Conservation (phyloP, 2,888 invertebrate species). For the Iphiclides podalirius region DNA sequence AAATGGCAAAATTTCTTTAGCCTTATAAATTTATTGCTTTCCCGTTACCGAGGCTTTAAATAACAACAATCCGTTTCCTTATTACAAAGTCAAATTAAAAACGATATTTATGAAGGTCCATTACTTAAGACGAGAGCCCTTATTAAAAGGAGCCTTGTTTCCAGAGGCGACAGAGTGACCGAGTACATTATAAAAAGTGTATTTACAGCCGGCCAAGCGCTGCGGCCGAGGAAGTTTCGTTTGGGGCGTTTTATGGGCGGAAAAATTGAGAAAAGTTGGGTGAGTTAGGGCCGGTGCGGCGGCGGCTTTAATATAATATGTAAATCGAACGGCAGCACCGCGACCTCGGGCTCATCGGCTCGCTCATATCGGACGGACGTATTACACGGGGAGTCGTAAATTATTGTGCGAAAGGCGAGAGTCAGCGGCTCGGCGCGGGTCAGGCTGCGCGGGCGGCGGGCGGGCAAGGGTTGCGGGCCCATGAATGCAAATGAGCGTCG, state of each 20-base stretch:
- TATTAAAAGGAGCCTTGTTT: conserved; percentile 63
- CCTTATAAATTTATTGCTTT: conserved; percentile 5
- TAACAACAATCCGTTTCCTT: conserved; percentile 2
- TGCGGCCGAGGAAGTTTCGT: conserved; percentile 67
- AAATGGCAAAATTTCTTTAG: not conserved
- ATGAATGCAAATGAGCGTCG: conserved; percentile 81
- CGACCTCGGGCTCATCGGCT: conserved; percentile 65
- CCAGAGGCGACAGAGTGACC: conserved; percentile 63
- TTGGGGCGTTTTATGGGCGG: conserved; percentile 76
- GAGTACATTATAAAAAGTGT: conserved; percentile 77
- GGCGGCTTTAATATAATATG: conserved; percentile 79
- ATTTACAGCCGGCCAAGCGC: conserved; percentile 77
- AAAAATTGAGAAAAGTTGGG: conserved; percentile 79
- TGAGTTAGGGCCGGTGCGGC: conserved; percentile 75
- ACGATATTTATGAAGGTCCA: conserved; percentile 34
- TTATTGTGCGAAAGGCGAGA: conserved; percentile 72
- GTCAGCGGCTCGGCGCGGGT: conserved; percentile 51
- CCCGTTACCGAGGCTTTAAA: not conserved
- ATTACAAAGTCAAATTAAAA: conserved; percentile 19
- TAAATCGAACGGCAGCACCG: conserved; percentile 72
- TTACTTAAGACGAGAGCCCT: conserved; percentile 39
- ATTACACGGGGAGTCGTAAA: conserved; percentile 75
- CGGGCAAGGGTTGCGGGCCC: conserved; percentile 77
- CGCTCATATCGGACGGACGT: conserved; percentile 73
- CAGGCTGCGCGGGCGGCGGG: conserved; percentile 60